Conservation (phyloP, 2,113 vertebrate genomes). For the Hemibagrus wyckioides region DNA sequence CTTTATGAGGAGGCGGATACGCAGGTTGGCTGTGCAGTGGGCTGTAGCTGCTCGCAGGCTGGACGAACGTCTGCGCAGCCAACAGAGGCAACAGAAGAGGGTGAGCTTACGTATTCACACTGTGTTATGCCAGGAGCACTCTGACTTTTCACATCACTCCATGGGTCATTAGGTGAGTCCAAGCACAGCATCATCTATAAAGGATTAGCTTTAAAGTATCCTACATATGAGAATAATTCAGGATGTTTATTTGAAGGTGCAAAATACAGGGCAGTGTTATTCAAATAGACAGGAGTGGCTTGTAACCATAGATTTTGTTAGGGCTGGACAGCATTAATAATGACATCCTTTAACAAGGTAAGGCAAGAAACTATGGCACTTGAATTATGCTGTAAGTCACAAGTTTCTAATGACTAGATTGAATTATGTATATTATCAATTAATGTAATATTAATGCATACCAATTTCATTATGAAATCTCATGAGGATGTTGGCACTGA, state of each 20-base stretch:
- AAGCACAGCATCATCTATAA: neutral
- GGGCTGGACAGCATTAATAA: neutral
- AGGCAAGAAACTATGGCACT: neutral
- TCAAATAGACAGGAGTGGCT: neutral
- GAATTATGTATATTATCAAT: neutral
- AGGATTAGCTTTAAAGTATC: neutral
- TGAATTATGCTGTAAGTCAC: neutral
- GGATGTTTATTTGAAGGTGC: neutral
- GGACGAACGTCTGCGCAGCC: constrained; percentile 73
- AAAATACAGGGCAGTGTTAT: neutral
- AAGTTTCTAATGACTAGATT: neutral
- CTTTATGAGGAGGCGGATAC: constrained; percentile 95
- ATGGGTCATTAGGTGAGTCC: neutral
- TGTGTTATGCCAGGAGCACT: neutral
- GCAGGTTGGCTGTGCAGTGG: constrained; percentile 86
- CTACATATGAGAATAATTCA: neutral
- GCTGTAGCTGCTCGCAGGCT: constrained; percentile 79
- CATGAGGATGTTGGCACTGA: neutral
- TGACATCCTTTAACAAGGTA: neutral
- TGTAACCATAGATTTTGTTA: neutral
- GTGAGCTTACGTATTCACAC: constrained; percentile 64
- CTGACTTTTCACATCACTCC: neutral
- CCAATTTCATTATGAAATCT: neutral
- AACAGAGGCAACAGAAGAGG: constrained; percentile 82
- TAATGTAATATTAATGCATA: neutral